Conservation (phyloP, 2,797 vertebrate genomes). For the Molossus alvarezi region DNA sequence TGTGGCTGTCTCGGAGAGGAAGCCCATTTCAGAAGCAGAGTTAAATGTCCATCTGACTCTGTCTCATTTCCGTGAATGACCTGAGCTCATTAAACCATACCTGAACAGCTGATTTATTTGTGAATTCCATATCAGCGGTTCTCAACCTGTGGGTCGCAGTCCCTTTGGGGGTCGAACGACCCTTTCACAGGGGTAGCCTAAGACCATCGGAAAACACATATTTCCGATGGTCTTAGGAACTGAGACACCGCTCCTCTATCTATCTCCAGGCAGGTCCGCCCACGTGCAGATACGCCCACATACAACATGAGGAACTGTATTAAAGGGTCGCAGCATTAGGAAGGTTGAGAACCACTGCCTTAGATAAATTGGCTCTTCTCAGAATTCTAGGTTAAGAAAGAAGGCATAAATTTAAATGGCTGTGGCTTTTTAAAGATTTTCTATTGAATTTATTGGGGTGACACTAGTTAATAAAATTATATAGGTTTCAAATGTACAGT, state of each 20-base stretch:
- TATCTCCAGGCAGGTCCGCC: no score
- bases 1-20: neutral
- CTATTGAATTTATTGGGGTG: neutral
- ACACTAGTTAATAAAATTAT: neutral
- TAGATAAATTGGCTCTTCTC: slow-evolving; percentile 23
- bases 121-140: neutral
- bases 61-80: neutral
- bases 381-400: slow-evolving; percentile 50
- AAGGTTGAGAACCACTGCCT: no score
- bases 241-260: no score
- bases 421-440: neutral
- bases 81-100: slow-evolving; percentile 12
- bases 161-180: no score
- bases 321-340: no score
- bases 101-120: slow-evolving; percentile 51
- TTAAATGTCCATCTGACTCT: neutral
- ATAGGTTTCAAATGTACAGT: neutral
- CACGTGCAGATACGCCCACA: no score
- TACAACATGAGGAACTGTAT: no score
- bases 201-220: no score
- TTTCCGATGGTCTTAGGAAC: no score
- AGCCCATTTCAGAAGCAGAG: slow-evolving; percentile 17
- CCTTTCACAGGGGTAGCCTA: no score
- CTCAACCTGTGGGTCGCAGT: no score
- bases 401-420: slow-evolving; percentile 28